Evolutionary conservation across 2,888 invertebrate genomes (phyloP), one percentile per base, ranked within the genome.

Genomic region (Heliconius ethilla): DNA sequence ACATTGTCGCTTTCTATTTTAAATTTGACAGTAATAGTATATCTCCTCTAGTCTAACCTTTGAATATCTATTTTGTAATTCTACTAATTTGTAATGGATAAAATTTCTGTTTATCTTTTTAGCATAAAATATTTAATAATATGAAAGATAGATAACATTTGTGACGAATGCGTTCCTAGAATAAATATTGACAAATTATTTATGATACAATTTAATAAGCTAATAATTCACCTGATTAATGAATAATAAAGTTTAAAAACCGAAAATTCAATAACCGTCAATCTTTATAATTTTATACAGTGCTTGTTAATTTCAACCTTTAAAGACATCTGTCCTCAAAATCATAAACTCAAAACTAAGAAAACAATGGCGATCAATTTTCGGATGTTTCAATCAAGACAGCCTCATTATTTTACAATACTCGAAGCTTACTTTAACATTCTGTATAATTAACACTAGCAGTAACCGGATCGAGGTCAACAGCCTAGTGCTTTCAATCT

Each of bases 1-100:
- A 84, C 82, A 82, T 78, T 80, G 81, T 81, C 55, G 62, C 82
- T 80, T 79, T 80, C 80, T 76, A 76, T 78, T 78, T 67, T 67
- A 73, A 70, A n/a, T 74, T 74, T 29, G 33, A n/a, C 55, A 55
- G 9, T 33, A 72, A 33, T 59, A n/a, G 33, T 37, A n/a, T 72
- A 33, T 25, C 37, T 72, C n/a, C 55, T 59, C 9, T 10, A 59
- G 59, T n/a, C 40, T 72, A 70, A n/a, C n/a, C 7, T 11, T 72
- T n/a, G 15, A 11, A 51, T 29, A 22, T 7, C 25, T 45, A 15
- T 70, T 27, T 70, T 27, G 13, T 55, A 29, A n/a, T 29, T 70
- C 22, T n/a, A 33, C 13, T 22, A 55, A 29, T 55, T 13, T 55
- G 7, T 67, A 6, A 13, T 51, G 55, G 6, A 13, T 70, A 10